Evolutionary conservation across 2,888 invertebrate species (phyloP).

Genomic region (Osmoderma eremita): DNA sequence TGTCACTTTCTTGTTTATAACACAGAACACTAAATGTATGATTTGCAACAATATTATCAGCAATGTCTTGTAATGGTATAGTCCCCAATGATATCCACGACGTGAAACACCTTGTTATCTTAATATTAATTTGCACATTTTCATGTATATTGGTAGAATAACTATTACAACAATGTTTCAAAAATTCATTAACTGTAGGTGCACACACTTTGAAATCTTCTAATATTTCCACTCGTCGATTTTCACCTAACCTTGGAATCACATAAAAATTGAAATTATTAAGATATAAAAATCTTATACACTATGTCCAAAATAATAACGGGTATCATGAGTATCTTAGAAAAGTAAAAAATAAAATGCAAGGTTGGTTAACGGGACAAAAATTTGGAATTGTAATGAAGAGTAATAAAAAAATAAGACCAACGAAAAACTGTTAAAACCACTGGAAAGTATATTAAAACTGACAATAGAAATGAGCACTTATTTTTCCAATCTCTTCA

Average conservation of each 20-base stretch:
- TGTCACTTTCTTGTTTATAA: constrained; percentile 54
- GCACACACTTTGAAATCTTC: constrained; percentile 81
- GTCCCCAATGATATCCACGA: constrained; percentile 91
- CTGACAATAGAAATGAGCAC: too few relatives aligned
- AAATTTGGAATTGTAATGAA: too few relatives aligned
- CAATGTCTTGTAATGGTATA: constrained; percentile 78
- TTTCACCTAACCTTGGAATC: constrained; percentile 78
- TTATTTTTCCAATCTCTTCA: too few relatives aligned
- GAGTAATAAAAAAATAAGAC: too few relatives aligned
- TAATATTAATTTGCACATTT: constrained; percentile 74
- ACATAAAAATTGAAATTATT: not conserved
- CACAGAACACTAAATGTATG: constrained; percentile 64
- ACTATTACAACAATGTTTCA: constrained; percentile 79
- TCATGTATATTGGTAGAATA: constrained; percentile 73
- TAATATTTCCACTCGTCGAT: constrained; percentile 86
- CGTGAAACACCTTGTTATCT: constrained; percentile 86
- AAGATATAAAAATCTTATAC: too few relatives aligned
- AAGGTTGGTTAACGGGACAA: too few relatives aligned
- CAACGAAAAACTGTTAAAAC: too few relatives aligned
- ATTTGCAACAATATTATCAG: constrained; percentile 77
- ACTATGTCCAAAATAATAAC: too few relatives aligned
- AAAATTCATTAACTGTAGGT: constrained; percentile 79
- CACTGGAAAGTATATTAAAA: too few relatives aligned
- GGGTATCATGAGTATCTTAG: too few relatives aligned
- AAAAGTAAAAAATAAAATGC: too few relatives aligned